Conservation (phyloP, 2,113 vertebrate genomes). For the Gobius niger region DNA sequence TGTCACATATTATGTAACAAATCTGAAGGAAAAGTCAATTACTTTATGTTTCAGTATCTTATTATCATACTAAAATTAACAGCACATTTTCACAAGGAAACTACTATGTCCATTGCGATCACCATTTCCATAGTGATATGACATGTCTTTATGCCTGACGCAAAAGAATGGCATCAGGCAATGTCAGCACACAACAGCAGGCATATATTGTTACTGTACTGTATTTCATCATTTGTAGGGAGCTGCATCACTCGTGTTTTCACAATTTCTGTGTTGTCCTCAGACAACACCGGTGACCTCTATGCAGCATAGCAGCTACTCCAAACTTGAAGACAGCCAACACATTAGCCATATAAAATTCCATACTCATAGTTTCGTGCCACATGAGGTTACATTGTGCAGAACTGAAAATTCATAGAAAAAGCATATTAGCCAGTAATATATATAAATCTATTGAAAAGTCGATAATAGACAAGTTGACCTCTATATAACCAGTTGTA, state of each 20-base stretch:
- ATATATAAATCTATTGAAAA: slow-evolving; percentile 32
- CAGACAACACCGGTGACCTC: slow-evolving; percentile 67
- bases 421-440: slow-evolving; percentile 46
- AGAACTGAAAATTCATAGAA: slow-evolving; percentile 26
- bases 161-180: too few relatives aligned
- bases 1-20: too few relatives aligned
- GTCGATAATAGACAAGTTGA: slow-evolving; percentile 38
- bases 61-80: not conserved
- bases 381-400: slow-evolving; percentile 53
- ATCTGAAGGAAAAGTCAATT: too few relatives aligned
- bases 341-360: slow-evolving; percentile 56
- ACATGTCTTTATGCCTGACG: not conserved
- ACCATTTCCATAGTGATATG: not conserved
- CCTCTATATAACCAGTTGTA: slow-evolving; percentile 32
- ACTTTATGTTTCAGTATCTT: not conserved
- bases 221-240: slow-evolving; percentile 39
- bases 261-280: slow-evolving; percentile 57
- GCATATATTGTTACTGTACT: slow-evolving; percentile 24
- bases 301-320: slow-evolving; percentile 41
- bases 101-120: too few relatives aligned
- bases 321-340: slow-evolving; percentile 32
- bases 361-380: slow-evolving; percentile 59
- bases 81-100: not conserved
- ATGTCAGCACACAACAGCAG: not conserved
- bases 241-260: slow-evolving; percentile 32